phyloP scores from a whole-genome alignment of 2,797 vertebrate genomes.

The Notoglanidium macrostoma region DNA sequence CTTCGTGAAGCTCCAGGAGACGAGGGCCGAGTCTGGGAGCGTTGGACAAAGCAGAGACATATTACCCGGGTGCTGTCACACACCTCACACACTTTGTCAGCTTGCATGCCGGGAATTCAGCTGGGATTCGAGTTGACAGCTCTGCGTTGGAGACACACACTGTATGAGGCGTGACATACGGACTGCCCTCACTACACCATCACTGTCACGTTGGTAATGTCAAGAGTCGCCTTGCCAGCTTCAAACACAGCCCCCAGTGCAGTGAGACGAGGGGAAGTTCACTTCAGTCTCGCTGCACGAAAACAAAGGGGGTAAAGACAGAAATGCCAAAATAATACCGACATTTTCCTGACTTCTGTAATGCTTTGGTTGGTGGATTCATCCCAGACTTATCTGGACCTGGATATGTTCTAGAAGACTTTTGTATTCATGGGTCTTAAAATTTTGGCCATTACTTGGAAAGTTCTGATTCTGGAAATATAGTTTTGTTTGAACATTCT shows the following conservation, averaged over 20 bases:
- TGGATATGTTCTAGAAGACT: neutral
- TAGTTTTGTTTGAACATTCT: neutral
- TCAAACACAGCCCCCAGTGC: neutral
- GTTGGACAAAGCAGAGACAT: neutral
- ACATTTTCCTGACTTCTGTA: neutral
- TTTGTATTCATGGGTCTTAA: neutral
- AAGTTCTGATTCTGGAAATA: neutral
- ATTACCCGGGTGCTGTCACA: neutral
- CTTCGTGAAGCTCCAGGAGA: neutral
- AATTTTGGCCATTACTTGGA: neutral
- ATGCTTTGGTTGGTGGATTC: neutral
- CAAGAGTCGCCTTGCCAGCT: neutral
- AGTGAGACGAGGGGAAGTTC: neutral
- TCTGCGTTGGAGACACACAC: neutral
- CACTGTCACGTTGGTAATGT: conserved; percentile 15
- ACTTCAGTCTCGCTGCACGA: neutral
- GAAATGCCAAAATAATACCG: neutral
- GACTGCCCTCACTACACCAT: conserved; percentile 13
- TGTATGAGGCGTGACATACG: conserved; percentile 11
- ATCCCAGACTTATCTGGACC: neutral
- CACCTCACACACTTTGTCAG: neutral
- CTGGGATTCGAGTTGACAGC: neutral
- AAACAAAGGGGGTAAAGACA: neutral
- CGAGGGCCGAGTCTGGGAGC: neutral
- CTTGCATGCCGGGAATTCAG: neutral